Conservation (phyloP, 2,113 vertebrate species). For the Leptodactylus fuscus region DNA sequence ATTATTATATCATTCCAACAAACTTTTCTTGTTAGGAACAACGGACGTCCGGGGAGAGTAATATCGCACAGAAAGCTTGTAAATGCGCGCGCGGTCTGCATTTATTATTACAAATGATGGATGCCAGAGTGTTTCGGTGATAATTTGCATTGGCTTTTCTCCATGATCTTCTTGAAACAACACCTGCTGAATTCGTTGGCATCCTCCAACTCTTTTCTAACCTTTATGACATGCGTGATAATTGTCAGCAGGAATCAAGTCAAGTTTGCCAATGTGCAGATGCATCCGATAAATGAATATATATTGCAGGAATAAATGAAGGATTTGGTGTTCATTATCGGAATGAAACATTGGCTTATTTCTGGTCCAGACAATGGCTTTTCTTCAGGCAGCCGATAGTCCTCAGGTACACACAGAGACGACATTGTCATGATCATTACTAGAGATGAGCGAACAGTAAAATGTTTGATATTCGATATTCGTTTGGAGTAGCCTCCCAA, state of each 20-base stretch:
- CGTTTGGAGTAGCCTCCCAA: no score
- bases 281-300: background rate
- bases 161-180: slow-evolving; percentile 73
- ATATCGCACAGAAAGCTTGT: background rate
- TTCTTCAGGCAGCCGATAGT: no score
- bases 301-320: background rate
- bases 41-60: background rate
- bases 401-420: no score
- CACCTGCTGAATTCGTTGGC: slow-evolving; percentile 73
- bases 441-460: no score
- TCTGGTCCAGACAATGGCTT: background rate
- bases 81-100: background rate
- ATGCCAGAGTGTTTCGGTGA: slow-evolving; percentile 62
- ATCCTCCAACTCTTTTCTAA: slow-evolving; percentile 74
- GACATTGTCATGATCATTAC: no score
- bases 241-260: slow-evolving; percentile 70
- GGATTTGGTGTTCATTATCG: background rate
- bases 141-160: slow-evolving; percentile 74
- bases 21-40: background rate
- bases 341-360: background rate
- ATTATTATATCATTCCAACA: background rate
- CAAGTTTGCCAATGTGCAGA: slow-evolving; percentile 41
- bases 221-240: slow-evolving; percentile 72
- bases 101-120: slow-evolving; percentile 56
- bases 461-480: no score